Percentiles rank a stretch among this genome's conserved stretches.
Conservation (phyloP, 2,888 invertebrate species). For the Lymantria monacha region DNA sequence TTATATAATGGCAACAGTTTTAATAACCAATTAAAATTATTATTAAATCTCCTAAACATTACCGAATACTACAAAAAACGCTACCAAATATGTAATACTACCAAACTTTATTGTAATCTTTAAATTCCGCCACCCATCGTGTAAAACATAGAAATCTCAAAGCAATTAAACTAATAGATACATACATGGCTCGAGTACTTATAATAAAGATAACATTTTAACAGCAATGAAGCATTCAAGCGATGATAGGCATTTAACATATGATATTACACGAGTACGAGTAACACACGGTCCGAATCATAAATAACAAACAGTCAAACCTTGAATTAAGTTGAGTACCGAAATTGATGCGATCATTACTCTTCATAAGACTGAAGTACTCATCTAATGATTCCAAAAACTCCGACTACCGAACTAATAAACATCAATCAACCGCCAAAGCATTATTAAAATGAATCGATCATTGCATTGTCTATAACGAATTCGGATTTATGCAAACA, state of each 20-base stretch:
- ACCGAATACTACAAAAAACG: too few relatives aligned
- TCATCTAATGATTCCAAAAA: slow-evolving; percentile 77
- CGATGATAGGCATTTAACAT: slow-evolving; percentile 33
- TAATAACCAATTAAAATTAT: too few relatives aligned
- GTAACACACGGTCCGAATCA: slow-evolving; percentile 51
- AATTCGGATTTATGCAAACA: slow-evolving; percentile 77
- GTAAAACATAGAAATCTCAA: slow-evolving; percentile 7
- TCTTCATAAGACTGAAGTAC: slow-evolving; percentile 76
- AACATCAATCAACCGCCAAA: slow-evolving; percentile 77
- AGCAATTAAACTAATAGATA: slow-evolving; percentile 22
- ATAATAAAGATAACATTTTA: slow-evolving; percentile 25
- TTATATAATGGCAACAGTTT: too few relatives aligned
- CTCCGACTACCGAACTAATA: slow-evolving; percentile 81
- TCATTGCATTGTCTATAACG: slow-evolving; percentile 78
- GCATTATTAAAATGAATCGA: slow-evolving; percentile 77
- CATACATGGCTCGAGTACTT: slow-evolving; percentile 19
- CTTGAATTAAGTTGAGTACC: slow-evolving; percentile 77
- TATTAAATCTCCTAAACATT: too few relatives aligned
- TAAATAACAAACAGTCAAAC: slow-evolving; percentile 69
- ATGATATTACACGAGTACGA: slow-evolving; percentile 58
- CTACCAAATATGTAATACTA: too few relatives aligned
- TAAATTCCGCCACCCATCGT: slow-evolving; percentile 5
- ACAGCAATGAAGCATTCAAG: slow-evolving; percentile 32
- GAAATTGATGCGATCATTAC: slow-evolving; percentile 67
- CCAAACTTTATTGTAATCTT: neutral